These are phyloP conservation scores for Holothuria leucospilota DNA, from an alignment of 53 echinoderm and acorn worm genomes.

Conservation along the genomic window DNA sequence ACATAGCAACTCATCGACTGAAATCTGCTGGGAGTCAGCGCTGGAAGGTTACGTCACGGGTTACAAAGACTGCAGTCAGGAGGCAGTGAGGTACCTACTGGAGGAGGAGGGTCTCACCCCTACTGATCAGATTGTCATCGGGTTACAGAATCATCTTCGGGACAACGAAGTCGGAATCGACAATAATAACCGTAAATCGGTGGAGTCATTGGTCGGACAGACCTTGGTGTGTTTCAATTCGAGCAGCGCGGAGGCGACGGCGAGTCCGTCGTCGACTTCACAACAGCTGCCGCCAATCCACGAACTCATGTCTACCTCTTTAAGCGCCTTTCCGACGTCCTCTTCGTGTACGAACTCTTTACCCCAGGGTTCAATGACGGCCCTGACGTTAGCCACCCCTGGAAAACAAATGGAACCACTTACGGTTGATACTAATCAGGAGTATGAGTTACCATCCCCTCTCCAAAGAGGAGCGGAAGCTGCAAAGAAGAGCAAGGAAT, in stretches of 20 bases:
- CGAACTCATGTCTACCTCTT: slow-evolving; percentile 46
- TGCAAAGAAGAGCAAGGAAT: slow-evolving; percentile 77
- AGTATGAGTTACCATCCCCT: slow-evolving; percentile 93
- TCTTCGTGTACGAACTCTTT: slow-evolving; percentile 61
- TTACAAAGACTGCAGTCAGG: slow-evolving; percentile 93
- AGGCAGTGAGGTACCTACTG: slow-evolving; percentile 89
- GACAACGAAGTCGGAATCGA: slow-evolving; percentile 41
- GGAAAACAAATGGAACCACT: not conserved
- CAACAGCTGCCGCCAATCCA: slow-evolving; percentile 56
- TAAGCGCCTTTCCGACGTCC: slow-evolving; percentile 44
- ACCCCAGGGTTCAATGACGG: slow-evolving; percentile 66
- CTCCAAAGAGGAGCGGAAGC: slow-evolving; percentile 73
- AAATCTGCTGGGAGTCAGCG: slow-evolving; percentile 43
- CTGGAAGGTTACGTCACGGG: slow-evolving; percentile 73
- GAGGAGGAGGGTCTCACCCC: slow-evolving; percentile 91
- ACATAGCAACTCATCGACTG: slow-evolving; percentile 31
- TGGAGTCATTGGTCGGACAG: slow-evolving; percentile 38
- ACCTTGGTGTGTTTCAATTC: slow-evolving; percentile 43
- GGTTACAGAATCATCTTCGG: slow-evolving; percentile 81
- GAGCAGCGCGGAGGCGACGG: slow-evolving; percentile 15
- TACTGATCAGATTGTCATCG: slow-evolving; percentile 84
- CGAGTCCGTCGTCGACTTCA: slow-evolving; percentile 45
- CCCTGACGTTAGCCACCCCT: slow-evolving; percentile 55
- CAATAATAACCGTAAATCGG: slow-evolving; percentile 38
- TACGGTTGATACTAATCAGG: slow-evolving; percentile 95